Evolutionary conservation across 2,888 invertebrate genomes (phyloP).

Genomic region (Oligia strigilis): DNA sequence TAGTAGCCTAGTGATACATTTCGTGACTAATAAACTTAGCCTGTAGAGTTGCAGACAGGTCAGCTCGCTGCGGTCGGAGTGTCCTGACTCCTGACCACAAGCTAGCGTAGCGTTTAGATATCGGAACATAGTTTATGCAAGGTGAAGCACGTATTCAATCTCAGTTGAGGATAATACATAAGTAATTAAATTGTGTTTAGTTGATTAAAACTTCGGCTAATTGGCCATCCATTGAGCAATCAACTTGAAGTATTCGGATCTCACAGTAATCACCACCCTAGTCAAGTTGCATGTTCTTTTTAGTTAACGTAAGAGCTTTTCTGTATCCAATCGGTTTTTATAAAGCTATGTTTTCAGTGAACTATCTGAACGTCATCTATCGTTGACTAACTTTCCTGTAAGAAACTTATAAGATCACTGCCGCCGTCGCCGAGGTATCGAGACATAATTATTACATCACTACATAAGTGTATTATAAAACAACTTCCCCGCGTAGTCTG

Average conservation of each 20-base stretch:
- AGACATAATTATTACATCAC: background rate
- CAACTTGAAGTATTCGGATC: background rate
- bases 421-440: background rate
- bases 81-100: conserved; percentile 19
- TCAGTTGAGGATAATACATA: conserved; percentile 37
- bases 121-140: conserved; percentile 27
- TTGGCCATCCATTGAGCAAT: conserved; percentile 15
- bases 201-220: conserved; percentile 10
- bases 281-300: background rate
- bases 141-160: conserved; percentile 30
- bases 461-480: background rate
- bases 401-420: background rate
- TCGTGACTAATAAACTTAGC: conserved; percentile 1
- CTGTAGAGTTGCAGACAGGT: background rate
- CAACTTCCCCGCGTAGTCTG: background rate
- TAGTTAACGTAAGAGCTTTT: background rate
- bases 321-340: background rate
- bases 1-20: conserved; percentile 2
- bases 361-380: too few relatives aligned
- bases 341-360: background rate
- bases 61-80: conserved; percentile 19
- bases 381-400: background rate
- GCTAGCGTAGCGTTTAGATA: conserved; percentile 29
- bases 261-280: background rate
- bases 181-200: conserved; percentile 22